Conservation (phyloP, 2,113 vertebrate species). For the Chionis minor region DNA sequence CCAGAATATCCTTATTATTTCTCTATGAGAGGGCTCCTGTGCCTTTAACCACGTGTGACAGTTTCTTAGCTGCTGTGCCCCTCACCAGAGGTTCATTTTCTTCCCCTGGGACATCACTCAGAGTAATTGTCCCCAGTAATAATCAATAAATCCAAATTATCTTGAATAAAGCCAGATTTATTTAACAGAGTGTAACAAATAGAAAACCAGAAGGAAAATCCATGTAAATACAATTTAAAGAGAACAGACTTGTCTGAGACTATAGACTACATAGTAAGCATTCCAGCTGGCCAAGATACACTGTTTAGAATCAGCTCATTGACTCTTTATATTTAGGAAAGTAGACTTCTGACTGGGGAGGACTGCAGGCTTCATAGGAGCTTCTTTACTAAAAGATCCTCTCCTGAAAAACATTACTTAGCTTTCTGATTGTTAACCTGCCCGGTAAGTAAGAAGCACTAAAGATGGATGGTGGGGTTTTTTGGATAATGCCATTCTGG, state of each 20-base stretch:
- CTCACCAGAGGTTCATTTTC: conserved; percentile 42
- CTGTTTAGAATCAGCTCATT: neutral
- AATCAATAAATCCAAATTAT: conserved; percentile 72
- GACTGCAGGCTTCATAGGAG: neutral
- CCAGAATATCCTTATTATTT: neutral
- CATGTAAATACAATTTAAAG: conserved; percentile 66
- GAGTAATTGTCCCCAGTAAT: conserved; percentile 62
- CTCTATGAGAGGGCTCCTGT: neutral
- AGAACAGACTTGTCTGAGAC: conserved; percentile 31
- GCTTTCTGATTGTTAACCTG: neutral
- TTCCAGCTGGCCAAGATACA: neutral
- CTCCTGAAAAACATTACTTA: neutral
- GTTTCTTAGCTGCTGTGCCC: neutral
- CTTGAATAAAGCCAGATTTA: conserved; percentile 70
- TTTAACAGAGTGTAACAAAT: conserved; percentile 68
- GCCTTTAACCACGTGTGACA: neutral
- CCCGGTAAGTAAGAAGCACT: neutral
- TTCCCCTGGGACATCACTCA: conserved; percentile 46
- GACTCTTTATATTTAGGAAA: neutral
- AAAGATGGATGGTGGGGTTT: neutral
- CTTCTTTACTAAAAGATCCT: neutral
- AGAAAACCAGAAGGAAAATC: conserved; percentile 68
- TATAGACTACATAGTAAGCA: neutral
- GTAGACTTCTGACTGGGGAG: neutral
- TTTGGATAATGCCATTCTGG: neutral